Evolutionary conservation across 2,888 invertebrate genomes (phyloP), one percentile per base, ranked within the genome.

Genomic region (Dromius quadrimaculatus): DNA sequence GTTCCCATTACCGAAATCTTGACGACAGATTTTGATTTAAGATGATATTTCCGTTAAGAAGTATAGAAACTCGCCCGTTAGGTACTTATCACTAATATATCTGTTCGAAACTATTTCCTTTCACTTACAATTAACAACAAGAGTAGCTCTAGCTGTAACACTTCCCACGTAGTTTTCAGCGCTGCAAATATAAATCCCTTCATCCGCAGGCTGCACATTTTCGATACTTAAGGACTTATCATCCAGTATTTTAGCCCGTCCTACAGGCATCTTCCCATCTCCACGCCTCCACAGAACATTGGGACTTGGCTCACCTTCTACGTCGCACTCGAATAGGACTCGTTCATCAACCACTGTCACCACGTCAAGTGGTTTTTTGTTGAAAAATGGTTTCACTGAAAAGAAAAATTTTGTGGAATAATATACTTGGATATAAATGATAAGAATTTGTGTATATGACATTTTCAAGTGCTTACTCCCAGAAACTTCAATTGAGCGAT

Each of bases 51-150:
- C n/a, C n/a, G n/a, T n/a, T n/a, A n/a, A n/a, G n/a, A n/a, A n/a
- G n/a, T n/a, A n/a, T n/a, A n/a, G n/a, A n/a, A n/a, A n/a, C n/a
- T n/a, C n/a, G n/a, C n/a, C n/a, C n/a, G n/a, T n/a, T n/a, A n/a
- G n/a, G n/a, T n/a, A n/a, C n/a, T n/a, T n/a, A n/a, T n/a, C n/a
- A n/a, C n/a, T n/a, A n/a, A n/a, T n/a, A n/a, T n/a, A n/a, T n/a
- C n/a, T n/a, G n/a, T n/a, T n/a, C n/a, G n/a, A n/a, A n/a, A n/a
- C n/a, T n/a, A n/a, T n/a, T n/a, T n/a, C n/a, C n/a, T n/a, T n/a
- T n/a, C n/a, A 89, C 94, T 91, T 87, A 97, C 97, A 94, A 80
- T 96, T 91, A 43, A 97, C 94, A 71, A 92, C 92, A 41, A 97
- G 88, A 38, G 91, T 90, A 19, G 96, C 96, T 78, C 91, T 91